These are phyloP conservation scores for Drosophila incognita DNA, from an alignment of 2,888 invertebrate species.

Conservation along the genomic window DNA sequence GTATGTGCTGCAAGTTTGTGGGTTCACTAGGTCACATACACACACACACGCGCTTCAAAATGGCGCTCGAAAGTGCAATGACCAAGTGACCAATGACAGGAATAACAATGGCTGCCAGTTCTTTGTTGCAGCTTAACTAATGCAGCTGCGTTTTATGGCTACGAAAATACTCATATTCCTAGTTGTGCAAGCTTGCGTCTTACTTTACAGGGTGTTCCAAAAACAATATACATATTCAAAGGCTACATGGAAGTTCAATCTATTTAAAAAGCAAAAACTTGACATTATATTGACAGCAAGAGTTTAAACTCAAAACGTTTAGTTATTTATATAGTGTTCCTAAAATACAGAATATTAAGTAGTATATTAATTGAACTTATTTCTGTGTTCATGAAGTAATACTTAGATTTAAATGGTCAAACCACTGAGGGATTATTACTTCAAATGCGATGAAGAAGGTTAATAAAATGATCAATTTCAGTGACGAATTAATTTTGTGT, in stretches of 20 bases:
- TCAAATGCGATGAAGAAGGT: neutral
- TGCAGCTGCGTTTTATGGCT: conserved; percentile 74
- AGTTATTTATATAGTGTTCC: neutral
- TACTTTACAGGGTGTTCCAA: conserved; percentile 45
- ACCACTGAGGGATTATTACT: neutral
- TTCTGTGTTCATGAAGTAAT: neutral
- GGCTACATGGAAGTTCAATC: neutral
- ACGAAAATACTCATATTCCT: conserved; percentile 50
- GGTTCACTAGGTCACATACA: conserved; percentile 64
- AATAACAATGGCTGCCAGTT: conserved; percentile 63
- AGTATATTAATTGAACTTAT: neutral
- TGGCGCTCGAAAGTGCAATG: conserved; percentile 54
- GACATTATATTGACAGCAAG: neutral
- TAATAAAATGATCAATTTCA: neutral
- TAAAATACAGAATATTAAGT: neutral
- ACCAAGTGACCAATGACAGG: conserved; percentile 55
- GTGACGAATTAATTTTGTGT: neutral
- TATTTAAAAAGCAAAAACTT: neutral
- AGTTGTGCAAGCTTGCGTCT: conserved; percentile 34
- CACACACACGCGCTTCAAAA: conserved; percentile 11
- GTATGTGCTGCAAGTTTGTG: conserved; percentile 60
- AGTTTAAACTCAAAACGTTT: neutral
- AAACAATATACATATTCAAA: neutral
- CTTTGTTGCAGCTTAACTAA: conserved; percentile 52
- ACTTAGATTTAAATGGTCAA: neutral